Conservation (phyloP, 2,113 vertebrate species). For the Oryctolagus cuniculus region DNA sequence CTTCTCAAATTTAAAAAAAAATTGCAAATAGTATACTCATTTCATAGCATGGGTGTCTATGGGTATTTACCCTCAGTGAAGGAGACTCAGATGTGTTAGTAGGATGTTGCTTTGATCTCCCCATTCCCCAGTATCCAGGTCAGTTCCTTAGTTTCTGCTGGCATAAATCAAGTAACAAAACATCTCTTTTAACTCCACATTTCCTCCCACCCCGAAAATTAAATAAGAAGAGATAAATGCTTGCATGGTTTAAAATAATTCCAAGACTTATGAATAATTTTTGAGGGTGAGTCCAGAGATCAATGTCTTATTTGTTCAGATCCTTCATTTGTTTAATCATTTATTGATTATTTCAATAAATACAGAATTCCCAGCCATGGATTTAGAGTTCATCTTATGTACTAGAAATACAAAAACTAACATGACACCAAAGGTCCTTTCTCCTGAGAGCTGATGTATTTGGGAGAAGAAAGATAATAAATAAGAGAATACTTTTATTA, state of each 20-base stretch:
- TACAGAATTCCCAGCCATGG: background rate
- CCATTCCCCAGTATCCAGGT: background rate
- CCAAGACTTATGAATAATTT: background rate
- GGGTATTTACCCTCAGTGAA: background rate
- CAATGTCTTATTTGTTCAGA: background rate
- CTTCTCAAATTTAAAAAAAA: background rate
- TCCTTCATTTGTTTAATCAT: background rate
- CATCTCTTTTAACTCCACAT: background rate
- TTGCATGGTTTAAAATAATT: background rate
- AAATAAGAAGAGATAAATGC: background rate
- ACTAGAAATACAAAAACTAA: background rate
- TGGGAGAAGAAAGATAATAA: background rate
- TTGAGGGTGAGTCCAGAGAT: background rate
- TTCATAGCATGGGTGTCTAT: background rate
- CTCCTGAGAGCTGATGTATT: background rate
- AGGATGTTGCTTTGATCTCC: background rate
- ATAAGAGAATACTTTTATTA: background rate
- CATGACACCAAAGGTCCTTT: background rate
- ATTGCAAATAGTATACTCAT: background rate
- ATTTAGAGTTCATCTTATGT: background rate
- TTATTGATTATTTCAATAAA: background rate
- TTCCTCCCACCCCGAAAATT: background rate
- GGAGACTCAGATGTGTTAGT: background rate
- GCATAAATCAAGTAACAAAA: background rate
- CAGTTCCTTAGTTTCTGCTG: background rate